phyloP scores from a whole-genome alignment of 2,888 invertebrate species.

The Andrena trimmerana region DNA sequence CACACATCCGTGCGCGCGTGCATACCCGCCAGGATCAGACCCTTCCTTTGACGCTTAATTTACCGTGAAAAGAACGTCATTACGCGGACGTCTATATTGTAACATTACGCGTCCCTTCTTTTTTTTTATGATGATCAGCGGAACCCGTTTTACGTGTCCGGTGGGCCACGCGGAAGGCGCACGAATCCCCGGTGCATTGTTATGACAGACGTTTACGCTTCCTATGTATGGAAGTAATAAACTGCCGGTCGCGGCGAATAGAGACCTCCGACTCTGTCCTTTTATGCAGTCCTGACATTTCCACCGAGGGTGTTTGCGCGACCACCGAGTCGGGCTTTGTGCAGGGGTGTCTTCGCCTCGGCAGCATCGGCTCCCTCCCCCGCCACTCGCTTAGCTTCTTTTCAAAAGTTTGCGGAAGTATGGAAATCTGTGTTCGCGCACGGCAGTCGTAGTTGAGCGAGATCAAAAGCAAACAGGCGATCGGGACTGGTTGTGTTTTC shows the following conservation, averaged over 20 bases:
- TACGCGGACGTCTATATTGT: slow-evolving; percentile 49
- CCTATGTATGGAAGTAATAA: slow-evolving; percentile 27
- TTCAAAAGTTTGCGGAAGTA: slow-evolving; percentile 40
- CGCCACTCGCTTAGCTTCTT: not conserved
- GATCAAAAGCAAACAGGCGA: slow-evolving; percentile 45
- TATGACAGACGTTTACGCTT: slow-evolving; percentile 10
- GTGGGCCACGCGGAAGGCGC: not conserved
- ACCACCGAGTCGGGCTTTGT: not conserved
- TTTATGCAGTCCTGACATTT: slow-evolving; percentile 19
- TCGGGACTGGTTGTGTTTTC: slow-evolving; percentile 22
- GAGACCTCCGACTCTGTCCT: not conserved
- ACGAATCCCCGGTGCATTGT: not conserved
- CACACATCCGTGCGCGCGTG: not conserved
- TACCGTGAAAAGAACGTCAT: slow-evolving; percentile 72
- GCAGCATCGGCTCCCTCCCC: not conserved
- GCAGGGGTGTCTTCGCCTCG: slow-evolving; percentile 16
- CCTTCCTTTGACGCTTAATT: slow-evolving; percentile 72
- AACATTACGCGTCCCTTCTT: slow-evolving; percentile 44
- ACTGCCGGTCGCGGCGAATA: slow-evolving; percentile 8
- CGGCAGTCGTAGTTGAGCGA: not conserved
- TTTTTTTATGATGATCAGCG: slow-evolving; percentile 38
- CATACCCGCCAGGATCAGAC: slow-evolving; percentile 37
- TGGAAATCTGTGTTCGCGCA: slow-evolving; percentile 32
- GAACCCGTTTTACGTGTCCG: slow-evolving; percentile 27
- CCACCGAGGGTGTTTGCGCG: not conserved